Conservation (phyloP, 2,797 vertebrate species). For the Galago senegalensis region DNA sequence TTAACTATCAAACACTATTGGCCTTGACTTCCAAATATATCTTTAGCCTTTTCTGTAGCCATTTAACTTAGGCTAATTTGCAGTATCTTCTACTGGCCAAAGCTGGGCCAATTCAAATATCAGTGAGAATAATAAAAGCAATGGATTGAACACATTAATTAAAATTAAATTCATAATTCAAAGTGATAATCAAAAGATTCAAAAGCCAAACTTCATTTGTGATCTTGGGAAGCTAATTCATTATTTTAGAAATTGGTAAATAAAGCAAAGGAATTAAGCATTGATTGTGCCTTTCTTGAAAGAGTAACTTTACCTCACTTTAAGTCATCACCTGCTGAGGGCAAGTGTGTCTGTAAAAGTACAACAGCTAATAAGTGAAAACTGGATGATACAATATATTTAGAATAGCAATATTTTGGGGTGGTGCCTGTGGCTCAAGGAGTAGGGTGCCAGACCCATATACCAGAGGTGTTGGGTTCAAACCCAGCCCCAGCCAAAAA, state of each 20-base stretch:
- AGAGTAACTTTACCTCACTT: not conserved
- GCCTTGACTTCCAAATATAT: not conserved
- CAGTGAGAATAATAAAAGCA: not conserved
- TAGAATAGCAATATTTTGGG: not conserved
- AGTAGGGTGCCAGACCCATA: too few species aligned
- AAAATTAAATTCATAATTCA: not conserved
- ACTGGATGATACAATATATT: not conserved
- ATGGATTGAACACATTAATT: not conserved
- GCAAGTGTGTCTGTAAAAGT: not conserved
- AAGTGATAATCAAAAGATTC: not conserved
- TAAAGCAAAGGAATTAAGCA: slow-evolving; percentile 9
- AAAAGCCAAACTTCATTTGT: slow-evolving; percentile 17
- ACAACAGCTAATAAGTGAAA: not conserved
- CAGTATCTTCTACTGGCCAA: not conserved
- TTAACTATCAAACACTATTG: not conserved
- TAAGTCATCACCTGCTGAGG: not conserved
- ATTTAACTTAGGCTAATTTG: not conserved
- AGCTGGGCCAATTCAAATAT: not conserved
- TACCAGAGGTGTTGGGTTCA: too few species aligned
- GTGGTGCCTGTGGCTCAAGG: too few species aligned
- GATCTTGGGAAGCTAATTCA: not conserved
- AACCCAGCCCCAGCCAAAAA: too few species aligned
- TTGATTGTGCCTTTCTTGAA: not conserved
- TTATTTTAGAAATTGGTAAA: not conserved
- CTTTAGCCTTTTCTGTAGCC: not conserved